Evolutionary conservation across 2,888 invertebrate genomes (phyloP).

Genomic region (Thyatira batis): DNA sequence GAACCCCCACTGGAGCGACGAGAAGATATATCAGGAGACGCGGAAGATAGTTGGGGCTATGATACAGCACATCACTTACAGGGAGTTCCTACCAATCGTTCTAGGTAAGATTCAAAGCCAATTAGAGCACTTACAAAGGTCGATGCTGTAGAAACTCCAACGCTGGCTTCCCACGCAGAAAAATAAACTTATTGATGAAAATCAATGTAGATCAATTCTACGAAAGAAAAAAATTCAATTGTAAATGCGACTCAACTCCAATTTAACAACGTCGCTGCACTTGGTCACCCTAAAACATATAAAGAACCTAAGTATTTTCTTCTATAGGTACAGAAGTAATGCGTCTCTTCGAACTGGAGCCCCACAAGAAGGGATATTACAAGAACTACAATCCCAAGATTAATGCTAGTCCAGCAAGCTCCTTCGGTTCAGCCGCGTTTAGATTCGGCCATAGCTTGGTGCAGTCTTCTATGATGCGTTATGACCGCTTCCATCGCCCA

Average conservation of each 20-base stretch:
- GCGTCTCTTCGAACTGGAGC: slow-evolving; percentile 88
- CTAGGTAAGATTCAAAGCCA: slow-evolving; percentile 82
- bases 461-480: slow-evolving; percentile 88
- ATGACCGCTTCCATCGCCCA: slow-evolving; percentile 86
- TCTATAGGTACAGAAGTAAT: slow-evolving; percentile 86
- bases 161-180: no score
- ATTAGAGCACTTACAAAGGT: no score
- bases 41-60: slow-evolving; percentile 91
- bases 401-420: slow-evolving; percentile 89
- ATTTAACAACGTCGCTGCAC: no score
- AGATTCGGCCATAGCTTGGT: slow-evolving; percentile 94
- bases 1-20: slow-evolving; percentile 95
- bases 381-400: slow-evolving; percentile 85
- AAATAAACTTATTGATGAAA: no score
- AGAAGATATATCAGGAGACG: slow-evolving; percentile 92
- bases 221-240: background rate
- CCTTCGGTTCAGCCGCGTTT: slow-evolving; percentile 92
- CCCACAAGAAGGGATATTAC: slow-evolving; percentile 86
- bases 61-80: slow-evolving; percentile 92
- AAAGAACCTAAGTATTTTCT: background rate
- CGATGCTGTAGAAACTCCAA: background rate
- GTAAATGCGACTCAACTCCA: no score
- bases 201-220: no score
- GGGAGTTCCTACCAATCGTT: slow-evolving; percentile 91
- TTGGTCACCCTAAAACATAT: no score